Conservation (phyloP, 2,113 vertebrate species). For the Trachemys scripta region DNA sequence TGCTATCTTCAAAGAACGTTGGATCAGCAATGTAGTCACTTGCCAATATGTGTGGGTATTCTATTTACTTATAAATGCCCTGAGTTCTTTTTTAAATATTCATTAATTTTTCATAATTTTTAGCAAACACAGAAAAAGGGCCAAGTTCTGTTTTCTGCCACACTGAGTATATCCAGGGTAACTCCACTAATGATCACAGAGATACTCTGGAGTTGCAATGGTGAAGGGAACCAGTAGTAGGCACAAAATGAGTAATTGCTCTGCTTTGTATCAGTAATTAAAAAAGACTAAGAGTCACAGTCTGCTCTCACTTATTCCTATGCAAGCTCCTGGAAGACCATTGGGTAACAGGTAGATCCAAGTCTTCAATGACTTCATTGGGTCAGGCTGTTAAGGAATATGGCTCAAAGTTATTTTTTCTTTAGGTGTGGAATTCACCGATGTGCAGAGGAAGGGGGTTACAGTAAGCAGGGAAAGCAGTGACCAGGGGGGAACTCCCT, state of each 20-base stretch:
- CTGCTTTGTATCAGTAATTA: slow-evolving; percentile 7
- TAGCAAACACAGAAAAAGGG: background rate
- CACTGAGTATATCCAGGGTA: background rate
- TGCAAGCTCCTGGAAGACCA: background rate
- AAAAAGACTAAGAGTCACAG: slow-evolving; percentile 5
- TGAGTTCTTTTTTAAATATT: background rate
- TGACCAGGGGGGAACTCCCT: background rate
- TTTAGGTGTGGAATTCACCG: background rate
- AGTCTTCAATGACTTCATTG: background rate
- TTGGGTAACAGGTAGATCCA: background rate
- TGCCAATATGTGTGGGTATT: background rate
- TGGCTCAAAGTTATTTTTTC: background rate
- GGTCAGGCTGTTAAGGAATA: background rate
- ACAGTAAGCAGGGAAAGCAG: background rate
- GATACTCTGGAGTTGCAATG: background rate
- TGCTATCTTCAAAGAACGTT: slow-evolving; percentile 1
- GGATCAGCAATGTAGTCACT: background rate
- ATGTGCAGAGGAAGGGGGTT: rapidly evolving
- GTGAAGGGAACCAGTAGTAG: slow-evolving; percentile 36
- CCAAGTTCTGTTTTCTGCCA: rapidly evolving
- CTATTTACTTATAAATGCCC: background rate
- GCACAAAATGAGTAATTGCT: background rate
- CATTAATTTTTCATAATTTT: background rate
- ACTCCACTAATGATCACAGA: background rate
- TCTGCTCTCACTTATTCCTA: background rate